These are phyloP conservation scores for Antrozous pallidus DNA, from an alignment of 2,797 vertebrate species.

Conservation along the genomic window DNA sequence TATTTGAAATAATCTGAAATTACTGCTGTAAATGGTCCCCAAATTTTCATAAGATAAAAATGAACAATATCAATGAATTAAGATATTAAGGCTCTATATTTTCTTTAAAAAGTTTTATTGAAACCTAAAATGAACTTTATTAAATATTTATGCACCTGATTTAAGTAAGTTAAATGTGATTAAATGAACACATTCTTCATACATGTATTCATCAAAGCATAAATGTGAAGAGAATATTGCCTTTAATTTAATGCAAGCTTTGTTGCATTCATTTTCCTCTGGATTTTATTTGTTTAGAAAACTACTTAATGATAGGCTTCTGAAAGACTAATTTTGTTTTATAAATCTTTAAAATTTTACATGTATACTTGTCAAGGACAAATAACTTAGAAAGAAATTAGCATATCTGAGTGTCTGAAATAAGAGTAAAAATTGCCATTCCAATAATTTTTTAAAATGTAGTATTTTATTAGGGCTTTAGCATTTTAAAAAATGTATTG, in stretches of 20 bases:
- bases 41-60: conserved; percentile 10
- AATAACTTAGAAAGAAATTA: not conserved
- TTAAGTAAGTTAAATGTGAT: not conserved
- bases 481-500: not conserved
- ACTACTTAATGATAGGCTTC: not conserved
- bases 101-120: not conserved
- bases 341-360: not conserved
- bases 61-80: not conserved
- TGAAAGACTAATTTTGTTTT: not conserved
- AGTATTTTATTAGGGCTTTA: not conserved
- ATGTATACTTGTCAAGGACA: not conserved
- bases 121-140: not conserved
- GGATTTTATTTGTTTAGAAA: not conserved
- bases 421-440: not conserved
- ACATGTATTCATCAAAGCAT: not conserved
- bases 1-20: conserved; percentile 8
- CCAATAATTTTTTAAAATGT: not conserved
- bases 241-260: not conserved
- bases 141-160: not conserved
- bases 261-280: not conserved
- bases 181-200: not conserved
- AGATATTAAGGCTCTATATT: not conserved
- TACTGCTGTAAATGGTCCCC: not conserved
- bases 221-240: not conserved
- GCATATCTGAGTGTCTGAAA: not conserved